phyloP scores from a whole-genome alignment of 2,797 vertebrate species.

The Nasua narica region DNA sequence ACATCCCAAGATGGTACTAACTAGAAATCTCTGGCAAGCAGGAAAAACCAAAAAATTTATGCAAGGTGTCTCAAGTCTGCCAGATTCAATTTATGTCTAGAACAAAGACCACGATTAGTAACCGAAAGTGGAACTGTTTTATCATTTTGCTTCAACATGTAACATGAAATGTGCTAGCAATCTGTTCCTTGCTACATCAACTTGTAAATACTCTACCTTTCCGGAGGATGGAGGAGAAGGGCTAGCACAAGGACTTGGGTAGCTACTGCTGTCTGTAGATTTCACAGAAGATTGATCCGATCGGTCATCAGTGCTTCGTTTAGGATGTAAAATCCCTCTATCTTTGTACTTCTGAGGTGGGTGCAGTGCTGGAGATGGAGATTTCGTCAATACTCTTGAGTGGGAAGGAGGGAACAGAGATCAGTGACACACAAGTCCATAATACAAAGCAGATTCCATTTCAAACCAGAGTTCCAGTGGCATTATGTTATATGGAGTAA shows the following conservation, averaged over 20 bases:
- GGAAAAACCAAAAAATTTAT: constrained; percentile 7
- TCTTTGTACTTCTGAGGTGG: constrained; percentile 83
- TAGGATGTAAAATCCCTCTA: constrained; percentile 77
- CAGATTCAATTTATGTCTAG: neutral
- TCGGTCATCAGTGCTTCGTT: constrained; percentile 80
- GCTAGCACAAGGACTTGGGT: constrained; percentile 84
- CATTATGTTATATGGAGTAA: neutral
- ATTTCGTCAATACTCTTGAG: constrained; percentile 79
- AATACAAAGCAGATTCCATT: constrained; percentile 43
- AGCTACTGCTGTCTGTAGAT: constrained; percentile 82
- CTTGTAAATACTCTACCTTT: constrained; percentile 83
- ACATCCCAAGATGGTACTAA: neutral
- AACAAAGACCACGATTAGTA: neutral
- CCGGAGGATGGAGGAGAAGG: constrained; percentile 81
- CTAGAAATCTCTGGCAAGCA: constrained; percentile 6
- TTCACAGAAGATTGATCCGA: constrained; percentile 84
- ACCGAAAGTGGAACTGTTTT: neutral
- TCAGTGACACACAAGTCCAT: constrained; percentile 22
- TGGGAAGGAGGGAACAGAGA: constrained; percentile 43
- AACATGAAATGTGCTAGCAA: neutral
- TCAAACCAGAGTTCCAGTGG: neutral
- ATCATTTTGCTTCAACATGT: neutral
- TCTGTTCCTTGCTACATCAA: neutral
- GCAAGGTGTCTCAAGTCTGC: neutral
- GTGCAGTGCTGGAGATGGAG: constrained; percentile 72